phyloP scores from a whole-genome alignment of 2,797 vertebrate species.

The Bradypus variegatus region DNA sequence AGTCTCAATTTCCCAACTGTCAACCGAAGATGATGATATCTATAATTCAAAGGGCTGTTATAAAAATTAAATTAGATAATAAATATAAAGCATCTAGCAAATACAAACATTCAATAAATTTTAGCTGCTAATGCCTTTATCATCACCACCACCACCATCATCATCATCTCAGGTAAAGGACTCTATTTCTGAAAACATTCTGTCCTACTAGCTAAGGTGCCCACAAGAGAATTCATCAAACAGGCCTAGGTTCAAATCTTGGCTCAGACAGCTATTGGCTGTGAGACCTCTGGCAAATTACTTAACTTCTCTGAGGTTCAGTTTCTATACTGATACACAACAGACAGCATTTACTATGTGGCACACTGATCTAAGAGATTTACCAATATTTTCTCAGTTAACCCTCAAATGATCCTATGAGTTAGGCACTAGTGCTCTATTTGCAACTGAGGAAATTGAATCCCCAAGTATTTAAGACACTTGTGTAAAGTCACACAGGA shows the following conservation, averaged over 20 bases:
- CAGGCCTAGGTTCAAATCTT: neutral
- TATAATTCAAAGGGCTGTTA: neutral
- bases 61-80: neutral
- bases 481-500: neutral
- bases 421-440: neutral
- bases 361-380: neutral
- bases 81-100: neutral
- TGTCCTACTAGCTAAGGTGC: neutral
- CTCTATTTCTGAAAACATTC: neutral
- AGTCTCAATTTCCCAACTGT: neutral
- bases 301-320: neutral
- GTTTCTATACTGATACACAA: neutral
- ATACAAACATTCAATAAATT: neutral
- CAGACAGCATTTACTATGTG: neutral
- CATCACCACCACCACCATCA: neutral
- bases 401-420: neutral
- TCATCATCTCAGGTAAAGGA: neutral
- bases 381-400: neutral
- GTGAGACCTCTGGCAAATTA: neutral
- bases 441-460: neutral
- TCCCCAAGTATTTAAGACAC: neutral
- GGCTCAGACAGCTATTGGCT: neutral
- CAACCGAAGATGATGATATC: neutral
- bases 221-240: neutral
- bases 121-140: neutral